Percentiles rank a stretch among this genome's conserved stretches.
phyloP scores from a whole-genome alignment of 2,797 vertebrate species.

The Huso huso region DNA sequence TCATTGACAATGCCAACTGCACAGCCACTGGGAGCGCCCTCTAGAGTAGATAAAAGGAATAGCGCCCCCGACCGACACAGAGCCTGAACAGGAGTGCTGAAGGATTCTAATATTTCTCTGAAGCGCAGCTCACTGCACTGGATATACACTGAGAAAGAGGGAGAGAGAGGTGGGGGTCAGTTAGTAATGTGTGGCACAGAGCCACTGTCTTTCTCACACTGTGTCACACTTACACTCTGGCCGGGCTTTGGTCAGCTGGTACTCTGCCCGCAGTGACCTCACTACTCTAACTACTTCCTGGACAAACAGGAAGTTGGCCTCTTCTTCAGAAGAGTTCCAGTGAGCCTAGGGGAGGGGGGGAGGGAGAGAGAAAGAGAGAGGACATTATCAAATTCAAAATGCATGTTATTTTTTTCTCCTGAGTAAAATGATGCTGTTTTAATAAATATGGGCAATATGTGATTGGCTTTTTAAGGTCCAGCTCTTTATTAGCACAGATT shows the following conservation, averaged over 20 bases:
- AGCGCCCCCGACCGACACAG: conserved; percentile 48
- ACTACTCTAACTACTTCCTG: conserved; percentile 60
- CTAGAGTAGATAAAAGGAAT: conserved; percentile 42
- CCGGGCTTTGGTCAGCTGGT: conserved; percentile 56
- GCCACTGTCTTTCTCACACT: too few relatives aligned
- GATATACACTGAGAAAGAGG: conserved; percentile 60
- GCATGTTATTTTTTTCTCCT: too few relatives aligned
- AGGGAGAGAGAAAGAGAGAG: conserved; percentile 17
- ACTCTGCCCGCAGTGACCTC: conserved; percentile 59
- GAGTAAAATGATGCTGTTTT: too few relatives aligned
- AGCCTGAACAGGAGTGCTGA: conserved; percentile 39
- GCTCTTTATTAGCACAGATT: not conserved
- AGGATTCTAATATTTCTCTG: conserved; percentile 23
- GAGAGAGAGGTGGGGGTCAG: not conserved
- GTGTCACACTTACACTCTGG: conserved; percentile 54
- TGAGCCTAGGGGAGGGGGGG: conserved; percentile 63
- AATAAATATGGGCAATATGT: too few relatives aligned
- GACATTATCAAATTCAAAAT: too few relatives aligned
- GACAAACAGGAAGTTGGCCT: conserved; percentile 57
- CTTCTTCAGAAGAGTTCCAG: conserved; percentile 67
- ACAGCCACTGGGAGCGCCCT: conserved; percentile 43
- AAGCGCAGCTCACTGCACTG: conserved; percentile 16
- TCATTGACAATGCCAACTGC: conserved; percentile 49
- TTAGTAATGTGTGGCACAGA: not conserved
- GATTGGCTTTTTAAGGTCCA: too few relatives aligned